Conservation (phyloP, 2,113 vertebrate species). For the Gyps fulvus region DNA sequence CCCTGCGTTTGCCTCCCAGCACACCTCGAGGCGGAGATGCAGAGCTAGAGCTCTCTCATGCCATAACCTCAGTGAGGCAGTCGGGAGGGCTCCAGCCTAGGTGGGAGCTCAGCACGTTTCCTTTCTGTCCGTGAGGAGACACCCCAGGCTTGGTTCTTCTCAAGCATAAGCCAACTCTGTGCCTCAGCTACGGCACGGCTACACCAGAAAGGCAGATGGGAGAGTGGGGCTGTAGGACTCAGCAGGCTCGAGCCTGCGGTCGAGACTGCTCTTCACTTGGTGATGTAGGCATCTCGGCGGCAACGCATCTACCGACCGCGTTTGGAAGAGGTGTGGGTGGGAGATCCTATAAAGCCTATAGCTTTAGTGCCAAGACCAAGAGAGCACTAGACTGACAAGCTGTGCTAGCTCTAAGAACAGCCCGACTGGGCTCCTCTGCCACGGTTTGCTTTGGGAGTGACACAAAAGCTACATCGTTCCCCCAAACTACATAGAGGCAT, state of each 20-base stretch:
- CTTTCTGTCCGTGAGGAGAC: neutral
- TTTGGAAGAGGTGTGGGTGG: neutral
- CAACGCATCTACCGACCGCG: fast-evolving
- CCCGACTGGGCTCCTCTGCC: neutral
- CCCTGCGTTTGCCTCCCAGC: neutral
- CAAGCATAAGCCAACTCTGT: neutral
- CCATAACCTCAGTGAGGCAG: neutral
- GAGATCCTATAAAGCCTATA: neutral
- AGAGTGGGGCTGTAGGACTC: neutral
- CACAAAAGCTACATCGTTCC: neutral
- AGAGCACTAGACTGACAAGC: neutral
- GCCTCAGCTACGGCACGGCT: neutral
- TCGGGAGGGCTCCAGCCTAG: fast-evolving
- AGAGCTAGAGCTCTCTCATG: neutral
- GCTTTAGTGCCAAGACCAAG: neutral
- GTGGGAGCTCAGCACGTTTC: fast-evolving
- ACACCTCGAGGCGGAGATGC: neutral
- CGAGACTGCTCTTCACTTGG: neutral
- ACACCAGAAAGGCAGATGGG: neutral
- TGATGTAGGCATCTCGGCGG: neutral
- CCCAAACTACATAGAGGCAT: neutral
- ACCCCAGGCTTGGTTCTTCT: neutral
- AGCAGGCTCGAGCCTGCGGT: neutral
- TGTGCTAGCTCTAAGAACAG: neutral
- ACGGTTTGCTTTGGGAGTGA: neutral